Conservation (phyloP, 2,888 invertebrate species). For the Drosophila fungiperda region DNA sequence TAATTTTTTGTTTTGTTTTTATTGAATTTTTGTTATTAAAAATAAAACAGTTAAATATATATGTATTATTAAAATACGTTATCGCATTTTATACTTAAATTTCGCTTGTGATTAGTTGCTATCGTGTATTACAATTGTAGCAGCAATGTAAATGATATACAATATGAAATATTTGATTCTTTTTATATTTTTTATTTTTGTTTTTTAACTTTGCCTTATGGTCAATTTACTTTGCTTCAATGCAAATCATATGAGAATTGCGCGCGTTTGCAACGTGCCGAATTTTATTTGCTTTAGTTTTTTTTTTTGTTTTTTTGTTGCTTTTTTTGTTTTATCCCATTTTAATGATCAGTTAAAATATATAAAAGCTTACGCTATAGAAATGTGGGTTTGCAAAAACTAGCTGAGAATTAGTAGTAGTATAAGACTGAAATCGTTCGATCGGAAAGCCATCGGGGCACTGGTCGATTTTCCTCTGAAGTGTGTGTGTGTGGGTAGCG, state of each 20-base stretch:
- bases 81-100: constrained; percentile 59
- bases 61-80: constrained; percentile 55
- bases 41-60: constrained; percentile 67
- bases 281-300: constrained; percentile 21
- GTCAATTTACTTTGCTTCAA: constrained; percentile 54
- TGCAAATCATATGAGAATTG: constrained; percentile 67
- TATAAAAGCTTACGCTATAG: constrained; percentile 62
- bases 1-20: constrained; percentile 29
- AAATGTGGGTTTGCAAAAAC: constrained; percentile 53
- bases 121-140: constrained; percentile 52
- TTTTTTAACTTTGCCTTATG: constrained; percentile 24
- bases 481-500: constrained; percentile 44
- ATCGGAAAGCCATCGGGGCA: constrained; percentile 54
- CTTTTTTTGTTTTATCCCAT: constrained; percentile 3
- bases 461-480: constrained; percentile 44
- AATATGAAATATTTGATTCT: constrained; percentile 48
- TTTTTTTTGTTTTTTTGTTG: not conserved
- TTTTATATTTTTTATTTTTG: constrained; percentile 5
- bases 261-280: constrained; percentile 69
- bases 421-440: constrained; percentile 43
- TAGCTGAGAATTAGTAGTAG: constrained; percentile 53
- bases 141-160: constrained; percentile 77
- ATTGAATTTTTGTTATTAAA: constrained; percentile 47
- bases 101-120: constrained; percentile 62
- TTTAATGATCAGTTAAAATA: constrained; percentile 26